A percentile compares a stretch with the other conserved stretches of the same genome.
phyloP scores from a whole-genome alignment of 2,888 invertebrate genomes.

The Drosophila kanekoi region DNA sequence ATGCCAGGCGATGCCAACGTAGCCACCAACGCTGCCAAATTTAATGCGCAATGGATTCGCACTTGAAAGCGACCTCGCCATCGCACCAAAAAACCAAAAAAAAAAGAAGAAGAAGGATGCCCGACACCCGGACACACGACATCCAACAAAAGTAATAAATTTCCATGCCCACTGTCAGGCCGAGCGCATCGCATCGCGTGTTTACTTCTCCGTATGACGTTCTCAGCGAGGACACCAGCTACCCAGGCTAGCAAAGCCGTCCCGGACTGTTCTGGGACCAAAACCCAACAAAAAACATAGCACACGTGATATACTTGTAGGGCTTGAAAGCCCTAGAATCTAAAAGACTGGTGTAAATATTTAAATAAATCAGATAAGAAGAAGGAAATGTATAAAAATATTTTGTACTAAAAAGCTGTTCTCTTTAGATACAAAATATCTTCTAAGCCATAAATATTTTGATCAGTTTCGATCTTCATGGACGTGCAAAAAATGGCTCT shows the following conservation, averaged over 20 bases:
- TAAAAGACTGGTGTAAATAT: no score
- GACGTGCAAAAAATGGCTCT: no score
- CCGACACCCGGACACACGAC: constrained; percentile 5
- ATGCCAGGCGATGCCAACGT: constrained; percentile 44
- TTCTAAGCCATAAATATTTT: no score
- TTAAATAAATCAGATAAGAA: no score
- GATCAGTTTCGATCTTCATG: no score
- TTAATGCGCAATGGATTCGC: constrained; percentile 69
- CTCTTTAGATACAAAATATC: no score
- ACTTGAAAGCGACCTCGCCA: constrained; percentile 34
- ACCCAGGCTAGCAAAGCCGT: neutral
- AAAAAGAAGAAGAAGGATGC: neutral
- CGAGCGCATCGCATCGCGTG: constrained; percentile 26
- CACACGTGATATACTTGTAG: neutral
- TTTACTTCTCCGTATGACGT: constrained; percentile 53
- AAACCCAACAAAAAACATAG: neutral
- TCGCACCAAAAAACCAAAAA: constrained; percentile 9
- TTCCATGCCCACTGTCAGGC: constrained; percentile 69
- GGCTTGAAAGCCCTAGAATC: no score
- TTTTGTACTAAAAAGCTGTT: no score
- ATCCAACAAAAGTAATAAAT: constrained; percentile 65
- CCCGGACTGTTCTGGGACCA: neutral
- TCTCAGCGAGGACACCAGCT: constrained; percentile 2
- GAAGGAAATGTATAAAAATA: no score
- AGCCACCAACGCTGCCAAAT: constrained; percentile 52